Base-by-base conservation (phyloP, 2,888 invertebrate species). In the Boloria selene region DNA sequence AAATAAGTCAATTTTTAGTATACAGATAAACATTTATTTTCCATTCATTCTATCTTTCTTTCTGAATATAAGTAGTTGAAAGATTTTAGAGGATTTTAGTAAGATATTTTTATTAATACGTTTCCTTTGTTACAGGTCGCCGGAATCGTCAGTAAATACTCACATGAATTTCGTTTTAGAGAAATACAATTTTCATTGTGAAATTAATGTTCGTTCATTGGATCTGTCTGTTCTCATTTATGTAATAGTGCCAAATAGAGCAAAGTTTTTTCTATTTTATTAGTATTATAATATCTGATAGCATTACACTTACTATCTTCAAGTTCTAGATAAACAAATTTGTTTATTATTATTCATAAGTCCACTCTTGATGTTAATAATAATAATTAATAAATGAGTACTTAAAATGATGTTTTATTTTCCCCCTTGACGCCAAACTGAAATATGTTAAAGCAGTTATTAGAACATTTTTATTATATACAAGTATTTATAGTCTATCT, bases 161-260 rank as follows among this genome's bases (percentile, higher is more conserved):
- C 59, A 70, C 59, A 65, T 42, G 71, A 67, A 75, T 74, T 67
- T 75, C 77, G 75, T 74, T 80, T 82, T 81, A 83, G 77, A 80
- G 71, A 75, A 73, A 73, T 73, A 75, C 72, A 60, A 72, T 79
- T 81, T 79, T 78, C 64, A 77, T 80, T 77, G 75, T 79, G 77
- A 77, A 76, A 76, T 72, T 74, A 69, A 76, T 79, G 78, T 80
- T 83, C 73, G 80, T 83, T 85, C 79, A 79, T 81, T 81, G 81
- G 77, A 83, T 84, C 79, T 22, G 79, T 82, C 81, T 81, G 76
- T 82, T 84, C 79, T 80, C 70, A 80, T 85, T 83, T 81, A 81
- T 78, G 76, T 85, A 83, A 82, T 86, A 88, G 89, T 88, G 88
- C 90, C 90, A 88, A 89, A 84, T 87, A 88, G 82, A 75, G 78